These are phyloP conservation scores for Thripadectes ignobilis DNA, from an alignment of 2,797 vertebrate genomes.

Conservation along the genomic window DNA sequence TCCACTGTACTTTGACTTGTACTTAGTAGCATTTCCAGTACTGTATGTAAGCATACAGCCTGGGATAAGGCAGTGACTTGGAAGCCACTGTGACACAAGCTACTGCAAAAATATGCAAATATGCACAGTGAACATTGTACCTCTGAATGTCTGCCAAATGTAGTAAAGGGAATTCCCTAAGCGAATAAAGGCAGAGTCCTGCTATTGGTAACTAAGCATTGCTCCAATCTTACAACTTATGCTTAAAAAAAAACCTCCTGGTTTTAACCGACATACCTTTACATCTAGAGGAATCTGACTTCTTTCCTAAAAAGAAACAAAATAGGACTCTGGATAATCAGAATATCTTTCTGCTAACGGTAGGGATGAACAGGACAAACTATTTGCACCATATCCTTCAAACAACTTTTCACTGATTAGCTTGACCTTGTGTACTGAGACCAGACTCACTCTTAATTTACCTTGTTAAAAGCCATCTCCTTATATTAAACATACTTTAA, in stretches of 20 bases:
- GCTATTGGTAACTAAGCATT: background rate
- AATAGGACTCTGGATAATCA: background rate
- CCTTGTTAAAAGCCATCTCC: background rate
- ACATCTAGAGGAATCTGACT: background rate
- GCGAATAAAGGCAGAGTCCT: background rate
- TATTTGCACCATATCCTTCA: background rate
- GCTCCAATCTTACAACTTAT: background rate
- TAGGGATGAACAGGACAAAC: background rate
- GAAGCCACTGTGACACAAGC: background rate
- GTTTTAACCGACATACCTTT: background rate
- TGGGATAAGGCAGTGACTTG: background rate
- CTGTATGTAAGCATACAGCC: rapidly evolving
- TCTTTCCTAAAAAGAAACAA: background rate
- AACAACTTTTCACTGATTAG: background rate
- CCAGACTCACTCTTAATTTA: background rate
- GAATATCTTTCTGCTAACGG: background rate
- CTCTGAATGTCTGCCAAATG: background rate
- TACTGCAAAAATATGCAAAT: background rate
- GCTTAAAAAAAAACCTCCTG: background rate
- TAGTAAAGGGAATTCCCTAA: background rate
- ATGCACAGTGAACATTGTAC: background rate
- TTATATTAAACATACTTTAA: background rate
- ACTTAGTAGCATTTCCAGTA: background rate
- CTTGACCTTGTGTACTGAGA: background rate
- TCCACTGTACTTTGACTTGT: background rate